phyloP scores from a whole-genome alignment of 2,888 invertebrate genomes.

The Melanchra persicariae region DNA sequence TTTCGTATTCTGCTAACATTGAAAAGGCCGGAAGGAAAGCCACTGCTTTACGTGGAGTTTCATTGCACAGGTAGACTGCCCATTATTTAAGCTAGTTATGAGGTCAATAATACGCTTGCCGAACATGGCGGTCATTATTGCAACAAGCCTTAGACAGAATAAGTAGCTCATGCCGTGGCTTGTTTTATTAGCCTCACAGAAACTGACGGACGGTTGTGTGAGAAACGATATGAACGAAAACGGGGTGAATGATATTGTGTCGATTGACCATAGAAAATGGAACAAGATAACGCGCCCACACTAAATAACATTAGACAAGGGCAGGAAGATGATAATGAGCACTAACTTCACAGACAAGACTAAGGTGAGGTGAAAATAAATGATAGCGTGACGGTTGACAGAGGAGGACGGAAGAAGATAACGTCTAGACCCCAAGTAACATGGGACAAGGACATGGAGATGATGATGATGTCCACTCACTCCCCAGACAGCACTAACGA shows the following conservation, averaged over 20 bases:
- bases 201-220: neutral
- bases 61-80: neutral
- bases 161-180: neutral
- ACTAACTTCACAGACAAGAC: too few relatives aligned
- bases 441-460: too few relatives aligned
- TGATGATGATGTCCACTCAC: too few relatives aligned
- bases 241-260: neutral
- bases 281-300: too few relatives aligned
- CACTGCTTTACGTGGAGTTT: slow-evolving; percentile 1
- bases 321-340: too few relatives aligned
- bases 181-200: neutral
- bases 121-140: neutral
- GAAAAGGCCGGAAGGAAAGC: neutral
- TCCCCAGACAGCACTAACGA: too few relatives aligned
- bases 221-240: neutral
- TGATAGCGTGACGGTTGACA: too few relatives aligned
- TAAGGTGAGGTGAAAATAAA: too few relatives aligned
- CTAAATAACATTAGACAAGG: too few relatives aligned
- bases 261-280: too few relatives aligned
- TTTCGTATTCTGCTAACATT: too few relatives aligned
- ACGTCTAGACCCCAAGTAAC: neutral
- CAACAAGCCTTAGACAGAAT: neutral
- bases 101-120: neutral
- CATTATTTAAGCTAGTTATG: neutral
- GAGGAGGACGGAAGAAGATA: neutral